These are phyloP conservation scores for Aspidapion aeneum DNA, from an alignment of 2,888 invertebrate species.

Conservation along the genomic window DNA sequence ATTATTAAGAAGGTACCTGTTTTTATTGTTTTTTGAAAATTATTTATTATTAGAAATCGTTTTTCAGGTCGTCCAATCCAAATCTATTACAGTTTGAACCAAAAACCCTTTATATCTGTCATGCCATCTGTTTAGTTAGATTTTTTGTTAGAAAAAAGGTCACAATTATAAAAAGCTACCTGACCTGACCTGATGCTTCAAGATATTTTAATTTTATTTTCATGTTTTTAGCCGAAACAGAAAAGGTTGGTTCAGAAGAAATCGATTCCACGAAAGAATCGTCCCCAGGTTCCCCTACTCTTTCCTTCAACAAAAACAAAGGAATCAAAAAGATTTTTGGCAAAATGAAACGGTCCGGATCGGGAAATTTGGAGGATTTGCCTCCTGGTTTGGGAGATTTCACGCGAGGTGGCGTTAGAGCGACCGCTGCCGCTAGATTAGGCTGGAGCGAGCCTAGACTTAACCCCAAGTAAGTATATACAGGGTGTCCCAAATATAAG, in stretches of 20 bases:
- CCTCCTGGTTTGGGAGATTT: conserved; percentile 59
- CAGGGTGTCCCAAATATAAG: no score
- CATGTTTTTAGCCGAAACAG: conserved; percentile 61
- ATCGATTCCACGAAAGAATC: conserved; percentile 38
- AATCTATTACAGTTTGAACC: no score
- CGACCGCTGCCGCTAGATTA: conserved; percentile 69
- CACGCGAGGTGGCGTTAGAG: conserved; percentile 66
- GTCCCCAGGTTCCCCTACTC: conserved; percentile 42
- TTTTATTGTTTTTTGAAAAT: no score
- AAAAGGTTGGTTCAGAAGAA: conserved; percentile 51
- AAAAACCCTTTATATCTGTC: no score
- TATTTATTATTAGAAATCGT: no score
- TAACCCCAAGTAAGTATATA: conserved; percentile 36
- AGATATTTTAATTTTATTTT: no score
- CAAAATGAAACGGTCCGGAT: conserved; percentile 65
- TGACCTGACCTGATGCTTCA: no score
- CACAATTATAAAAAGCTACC: no score
- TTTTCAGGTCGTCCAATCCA: no score
- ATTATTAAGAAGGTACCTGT: no score
- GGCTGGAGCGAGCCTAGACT: conserved; percentile 54
- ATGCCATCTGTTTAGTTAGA: no score
- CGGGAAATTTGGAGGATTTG: conserved; percentile 64
- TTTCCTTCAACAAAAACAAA: conserved; percentile 53
- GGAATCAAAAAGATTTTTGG: conserved; percentile 67
- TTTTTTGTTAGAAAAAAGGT: no score